Base-by-base conservation (phyloP, 2,797 vertebrate species). In the Coranthus polyacanthus region DNA sequence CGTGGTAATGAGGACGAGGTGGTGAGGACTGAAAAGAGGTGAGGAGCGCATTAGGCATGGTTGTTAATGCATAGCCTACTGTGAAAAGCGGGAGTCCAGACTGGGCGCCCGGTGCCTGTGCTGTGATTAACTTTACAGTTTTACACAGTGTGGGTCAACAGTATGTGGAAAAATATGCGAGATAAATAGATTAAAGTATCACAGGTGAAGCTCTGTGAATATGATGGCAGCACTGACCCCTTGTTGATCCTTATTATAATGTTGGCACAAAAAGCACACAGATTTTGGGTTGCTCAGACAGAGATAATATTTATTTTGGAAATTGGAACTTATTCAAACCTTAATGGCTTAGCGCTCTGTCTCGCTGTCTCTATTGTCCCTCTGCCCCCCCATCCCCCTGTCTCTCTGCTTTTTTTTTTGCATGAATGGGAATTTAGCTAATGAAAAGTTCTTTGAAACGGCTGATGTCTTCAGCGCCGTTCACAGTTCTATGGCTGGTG, bases 301-400 rank as follows among this genome's bases (percentile, higher is more conserved):
- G 81, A 91, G 88, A 92, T 93, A 93, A 94, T 94, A 93, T 94
- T 94, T 94, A 90, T 91, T 93, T 93, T 89, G 82, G 75, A 89
- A 93, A 94, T 92, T 94, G 92, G 92, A 94, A 91, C 88, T 87
- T 91, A 91, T 91, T 90, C 87, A 83, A 82, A 90, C 87, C 81
- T 88, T 90, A 87, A 92, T 89, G 83, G 92, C 88, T 91, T 86
- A 81, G 80, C 58, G 68, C 78, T 70, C 71, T 38, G 60, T 68
- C 82, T 84, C 71, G 57, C 69, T 36, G 52, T 71, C 43, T 49
- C 55, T 56, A 46, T 57, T 61, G 47, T 53, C 47, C 29, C 46
- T 54, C 49, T 42, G 46, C n/a, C n/a, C 46, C 54, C 17, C 51
- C 42, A 43, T 58, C 47, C 49, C 69, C 68, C 66, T 45, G 43